Base-by-base conservation (phyloP, 2,797 vertebrate species). In the Hylomyscus alleni region DNA sequence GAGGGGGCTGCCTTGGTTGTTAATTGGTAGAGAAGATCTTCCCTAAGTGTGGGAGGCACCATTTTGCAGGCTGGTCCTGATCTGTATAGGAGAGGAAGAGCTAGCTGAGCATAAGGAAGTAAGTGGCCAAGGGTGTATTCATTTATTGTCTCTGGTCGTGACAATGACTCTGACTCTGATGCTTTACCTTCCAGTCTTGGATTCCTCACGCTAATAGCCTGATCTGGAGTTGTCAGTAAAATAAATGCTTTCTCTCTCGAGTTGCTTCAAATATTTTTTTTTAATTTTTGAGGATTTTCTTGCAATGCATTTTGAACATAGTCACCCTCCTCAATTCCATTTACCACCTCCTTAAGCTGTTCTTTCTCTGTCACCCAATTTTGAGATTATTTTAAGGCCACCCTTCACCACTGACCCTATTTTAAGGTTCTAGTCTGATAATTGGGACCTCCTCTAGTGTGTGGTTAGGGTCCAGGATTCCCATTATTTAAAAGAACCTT, bases 371-470 rank as follows among this genome's bases (percentile, higher is more conserved):
- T n/a, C 20, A 37, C 34, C 22, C 11, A 58, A 15, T 54, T 37
- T 37, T 58, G 78, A 81, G 78, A 81, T 81, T 37, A 15, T 80
- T 47, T 80, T 2, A n/a, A 9, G 19, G 12, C 19, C 19, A 2
- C 3, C 1, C 0, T 1, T 10, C 5, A 34, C 11, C 22, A 58
- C 4, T 24, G 12, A 37, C 12, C 34, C 52, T 22, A 8, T 15
- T 56, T 81, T 22, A 37, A 14, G 20, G 22, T 22, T 54, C 34
- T 56, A 26, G 52, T 58, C 20, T 80, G 56, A 11, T 56, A n/a
- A 37, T 4, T 80, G 34, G 52, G 1, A 11, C 19, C 6, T n/a
- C 10, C 20, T 56, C 78, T 56, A 54, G 0, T 80, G 34, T 58
- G 34, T 24, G 20, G 6, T 81, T 54, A 58, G 52, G 20, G 12